Percentiles rank a stretch among this genome's conserved stretches.
These are phyloP conservation scores for Vanessa tameamea DNA, from an alignment of 1,140 invertebrate genomes.

Conservation along the genomic window DNA sequence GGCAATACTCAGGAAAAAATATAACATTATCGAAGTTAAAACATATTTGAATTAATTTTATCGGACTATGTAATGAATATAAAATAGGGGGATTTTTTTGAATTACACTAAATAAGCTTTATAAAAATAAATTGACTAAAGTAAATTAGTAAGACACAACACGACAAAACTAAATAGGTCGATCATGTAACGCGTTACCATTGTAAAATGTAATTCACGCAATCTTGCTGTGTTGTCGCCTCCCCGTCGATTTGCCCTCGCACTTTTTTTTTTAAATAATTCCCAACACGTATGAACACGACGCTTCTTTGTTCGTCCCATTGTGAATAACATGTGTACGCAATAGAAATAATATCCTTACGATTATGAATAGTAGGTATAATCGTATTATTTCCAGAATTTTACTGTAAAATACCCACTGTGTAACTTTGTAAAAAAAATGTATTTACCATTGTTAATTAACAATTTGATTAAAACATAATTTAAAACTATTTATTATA, in stretches of 20 bases:
- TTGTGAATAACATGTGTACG: slow-evolving; percentile 54
- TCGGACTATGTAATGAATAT: no score
- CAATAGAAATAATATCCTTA: slow-evolving; percentile 51
- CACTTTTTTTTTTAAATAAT: slow-evolving; percentile 64
- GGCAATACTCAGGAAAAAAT: no score
- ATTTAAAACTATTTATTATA: neutral
- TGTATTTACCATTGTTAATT: neutral
- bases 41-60: no score
- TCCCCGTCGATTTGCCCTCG: slow-evolving; percentile 51
- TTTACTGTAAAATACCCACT: neutral
- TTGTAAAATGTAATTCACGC: slow-evolving; percentile 61
- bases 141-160: slow-evolving; percentile 23
- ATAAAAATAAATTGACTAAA: neutral
- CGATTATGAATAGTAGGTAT: slow-evolving; percentile 27
- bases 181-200: slow-evolving; percentile 61
- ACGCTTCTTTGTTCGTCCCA: slow-evolving; percentile 60
- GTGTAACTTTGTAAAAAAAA: neutral
- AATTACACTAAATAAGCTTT: no score
- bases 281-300: slow-evolving; percentile 58
- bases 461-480: neutral
- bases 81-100: no score
- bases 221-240: slow-evolving; percentile 55
- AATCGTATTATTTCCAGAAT: slow-evolving; percentile 43
- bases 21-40: no score
- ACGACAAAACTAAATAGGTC: slow-evolving; percentile 58